These are phyloP conservation scores for Phycodurus eques DNA, from an alignment of 2,113 vertebrate species.

Conservation along the genomic window DNA sequence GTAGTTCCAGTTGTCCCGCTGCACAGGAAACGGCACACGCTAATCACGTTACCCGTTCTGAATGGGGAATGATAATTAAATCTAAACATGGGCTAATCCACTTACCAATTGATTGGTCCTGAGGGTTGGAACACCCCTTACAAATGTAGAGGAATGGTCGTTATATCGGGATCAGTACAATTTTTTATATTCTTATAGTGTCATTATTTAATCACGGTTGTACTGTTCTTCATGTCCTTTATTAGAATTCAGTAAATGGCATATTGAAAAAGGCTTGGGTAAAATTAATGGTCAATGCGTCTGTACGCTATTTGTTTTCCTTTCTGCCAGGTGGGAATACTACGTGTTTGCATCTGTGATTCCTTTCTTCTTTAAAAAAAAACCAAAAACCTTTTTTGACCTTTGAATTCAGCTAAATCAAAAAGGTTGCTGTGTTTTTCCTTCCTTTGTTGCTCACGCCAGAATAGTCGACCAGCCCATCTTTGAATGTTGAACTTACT, in stretches of 20 bases:
- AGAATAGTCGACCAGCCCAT: neutral
- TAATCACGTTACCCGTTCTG: conserved; percentile 85
- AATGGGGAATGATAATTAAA: conserved; percentile 84
- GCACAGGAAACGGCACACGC: conserved; percentile 81
- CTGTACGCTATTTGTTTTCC: neutral
- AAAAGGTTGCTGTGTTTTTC: neutral
- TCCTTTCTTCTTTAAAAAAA: neutral
- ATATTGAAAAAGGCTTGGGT: neutral
- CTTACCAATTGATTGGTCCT: conserved; percentile 66
- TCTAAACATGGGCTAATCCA: conserved; percentile 77
- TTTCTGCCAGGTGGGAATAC: neutral
- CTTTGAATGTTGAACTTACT: conserved; percentile 1
- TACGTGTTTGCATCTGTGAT: neutral
- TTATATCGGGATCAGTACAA: conserved; percentile 28
- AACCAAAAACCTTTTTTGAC: no score
- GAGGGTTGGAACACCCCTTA: conserved; percentile 50
- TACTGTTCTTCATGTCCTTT: conserved; percentile 1
- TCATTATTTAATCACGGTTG: neutral
- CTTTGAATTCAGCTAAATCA: neutral
- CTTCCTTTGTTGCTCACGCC: neutral
- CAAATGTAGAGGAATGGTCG: conserved; percentile 58
- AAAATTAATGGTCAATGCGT: neutral
- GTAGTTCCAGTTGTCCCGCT: conserved; percentile 69
- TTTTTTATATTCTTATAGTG: conserved; percentile 1
- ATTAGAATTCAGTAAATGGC: neutral